These are phyloP conservation scores for Deroplatys truncata DNA, from an alignment of 2,888 invertebrate genomes.

Conservation along the genomic window DNA sequence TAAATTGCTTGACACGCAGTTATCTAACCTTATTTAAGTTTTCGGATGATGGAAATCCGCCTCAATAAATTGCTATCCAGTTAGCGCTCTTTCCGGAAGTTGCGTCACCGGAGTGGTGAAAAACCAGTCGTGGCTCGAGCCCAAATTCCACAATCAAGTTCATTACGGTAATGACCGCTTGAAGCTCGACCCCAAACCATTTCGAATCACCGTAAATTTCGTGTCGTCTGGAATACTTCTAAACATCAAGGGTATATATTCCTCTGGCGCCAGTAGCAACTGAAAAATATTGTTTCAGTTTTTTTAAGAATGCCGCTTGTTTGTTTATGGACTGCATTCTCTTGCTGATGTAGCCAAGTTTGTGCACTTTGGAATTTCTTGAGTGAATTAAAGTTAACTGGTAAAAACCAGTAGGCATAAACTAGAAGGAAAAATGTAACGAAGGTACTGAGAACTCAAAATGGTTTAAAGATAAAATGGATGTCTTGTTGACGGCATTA, in stretches of 20 bases:
- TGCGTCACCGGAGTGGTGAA: neutral
- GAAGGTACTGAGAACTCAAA: too few species aligned
- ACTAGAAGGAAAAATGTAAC: too few species aligned
- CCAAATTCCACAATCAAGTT: neutral
- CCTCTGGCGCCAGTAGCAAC: neutral
- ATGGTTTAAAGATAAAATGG: too few species aligned
- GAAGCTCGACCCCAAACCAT: neutral
- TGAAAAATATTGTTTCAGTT: neutral
- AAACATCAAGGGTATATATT: neutral
- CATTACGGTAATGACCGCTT: neutral
- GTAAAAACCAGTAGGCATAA: too few species aligned
- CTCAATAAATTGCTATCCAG: neutral
- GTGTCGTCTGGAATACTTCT: neutral
- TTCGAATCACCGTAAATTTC: neutral
- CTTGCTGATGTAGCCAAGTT: too few species aligned
- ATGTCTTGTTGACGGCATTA: too few species aligned
- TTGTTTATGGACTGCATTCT: neutral
- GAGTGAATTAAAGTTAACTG: too few species aligned
- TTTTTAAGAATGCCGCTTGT: neutral
- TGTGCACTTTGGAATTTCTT: too few species aligned
- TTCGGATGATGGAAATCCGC: neutral
- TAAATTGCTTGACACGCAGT: neutral
- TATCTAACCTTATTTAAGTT: neutral
- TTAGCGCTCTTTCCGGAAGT: neutral
- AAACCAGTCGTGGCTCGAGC: neutral